Evolutionary conservation across 2,797 vertebrate genomes (phyloP).

Genomic region (Clarias fuscus): DNA sequence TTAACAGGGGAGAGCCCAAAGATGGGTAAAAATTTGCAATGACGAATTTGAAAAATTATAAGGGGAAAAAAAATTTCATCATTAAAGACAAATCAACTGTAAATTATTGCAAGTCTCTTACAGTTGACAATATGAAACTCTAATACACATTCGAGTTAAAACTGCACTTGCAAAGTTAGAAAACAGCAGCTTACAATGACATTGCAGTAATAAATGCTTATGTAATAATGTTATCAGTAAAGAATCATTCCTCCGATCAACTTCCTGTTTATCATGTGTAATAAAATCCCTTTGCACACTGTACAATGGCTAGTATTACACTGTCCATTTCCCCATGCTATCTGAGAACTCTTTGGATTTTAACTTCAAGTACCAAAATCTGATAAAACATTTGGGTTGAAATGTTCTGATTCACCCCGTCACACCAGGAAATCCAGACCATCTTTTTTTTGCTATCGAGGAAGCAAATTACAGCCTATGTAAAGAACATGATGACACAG

Average conservation of each 20-base stretch:
- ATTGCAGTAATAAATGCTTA: neutral
- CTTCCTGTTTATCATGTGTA: neutral
- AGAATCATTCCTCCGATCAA: neutral
- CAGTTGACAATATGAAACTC: neutral
- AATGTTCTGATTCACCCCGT: neutral
- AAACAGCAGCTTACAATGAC: neutral
- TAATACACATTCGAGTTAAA: neutral
- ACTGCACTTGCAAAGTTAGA: neutral
- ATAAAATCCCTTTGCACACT: neutral
- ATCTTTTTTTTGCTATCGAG: neutral
- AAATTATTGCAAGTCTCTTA: neutral
- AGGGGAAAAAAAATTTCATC: too few species aligned
- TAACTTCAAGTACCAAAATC: neutral
- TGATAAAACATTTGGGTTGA: neutral
- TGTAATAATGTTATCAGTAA: neutral
- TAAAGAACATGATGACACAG: constrained; percentile 18
- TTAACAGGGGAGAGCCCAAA: too few species aligned
- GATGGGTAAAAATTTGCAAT: too few species aligned
- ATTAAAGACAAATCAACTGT: neutral
- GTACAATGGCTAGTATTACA: neutral
- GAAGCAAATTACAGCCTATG: neutral
- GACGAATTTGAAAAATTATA: too few species aligned
- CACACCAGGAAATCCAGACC: neutral
- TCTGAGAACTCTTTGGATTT: neutral
- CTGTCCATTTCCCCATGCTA: neutral